Evolutionary conservation across 2,113 vertebrate genomes (phyloP).

Genomic region (Spheniscus mendiculus): DNA sequence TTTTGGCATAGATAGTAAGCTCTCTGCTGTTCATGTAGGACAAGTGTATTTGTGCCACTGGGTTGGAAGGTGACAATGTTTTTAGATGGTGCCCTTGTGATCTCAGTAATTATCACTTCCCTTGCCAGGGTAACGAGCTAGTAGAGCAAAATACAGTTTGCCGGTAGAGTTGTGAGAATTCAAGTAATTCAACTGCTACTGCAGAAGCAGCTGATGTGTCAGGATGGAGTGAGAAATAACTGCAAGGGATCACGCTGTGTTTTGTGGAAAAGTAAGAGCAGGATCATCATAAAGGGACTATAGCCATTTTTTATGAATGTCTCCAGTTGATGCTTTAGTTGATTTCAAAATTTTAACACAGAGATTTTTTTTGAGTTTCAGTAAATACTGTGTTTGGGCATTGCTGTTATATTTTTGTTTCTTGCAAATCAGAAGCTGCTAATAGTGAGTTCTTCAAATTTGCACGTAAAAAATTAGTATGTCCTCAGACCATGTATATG

Average conservation of each 20-base stretch:
- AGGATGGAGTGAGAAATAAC: not conserved
- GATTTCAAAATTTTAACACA: not conserved
- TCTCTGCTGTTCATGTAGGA: not conserved
- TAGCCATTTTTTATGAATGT: not conserved
- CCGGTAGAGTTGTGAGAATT: not conserved
- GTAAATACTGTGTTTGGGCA: not conserved
- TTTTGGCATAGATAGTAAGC: not conserved
- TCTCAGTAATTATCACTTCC: conserved; percentile 36
- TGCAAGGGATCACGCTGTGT: not conserved
- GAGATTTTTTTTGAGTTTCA: not conserved
- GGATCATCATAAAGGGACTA: not conserved
- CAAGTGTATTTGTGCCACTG: not conserved
- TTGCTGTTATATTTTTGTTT: not conserved
- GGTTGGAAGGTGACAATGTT: conserved; percentile 8
- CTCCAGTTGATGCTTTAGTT: not conserved
- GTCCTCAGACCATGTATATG: not conserved
- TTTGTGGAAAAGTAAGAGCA: not conserved
- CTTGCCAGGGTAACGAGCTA: not conserved
- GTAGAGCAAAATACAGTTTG: not conserved
- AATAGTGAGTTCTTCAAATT: not conserved
- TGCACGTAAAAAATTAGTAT: not conserved
- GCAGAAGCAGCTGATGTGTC: not conserved
- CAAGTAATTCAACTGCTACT: not conserved
- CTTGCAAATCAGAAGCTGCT: not conserved
- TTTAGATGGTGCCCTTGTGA: not conserved